Evolutionary conservation across 2,888 invertebrate genomes (phyloP).

Genomic region (Omphaloscelis lunosa): DNA sequence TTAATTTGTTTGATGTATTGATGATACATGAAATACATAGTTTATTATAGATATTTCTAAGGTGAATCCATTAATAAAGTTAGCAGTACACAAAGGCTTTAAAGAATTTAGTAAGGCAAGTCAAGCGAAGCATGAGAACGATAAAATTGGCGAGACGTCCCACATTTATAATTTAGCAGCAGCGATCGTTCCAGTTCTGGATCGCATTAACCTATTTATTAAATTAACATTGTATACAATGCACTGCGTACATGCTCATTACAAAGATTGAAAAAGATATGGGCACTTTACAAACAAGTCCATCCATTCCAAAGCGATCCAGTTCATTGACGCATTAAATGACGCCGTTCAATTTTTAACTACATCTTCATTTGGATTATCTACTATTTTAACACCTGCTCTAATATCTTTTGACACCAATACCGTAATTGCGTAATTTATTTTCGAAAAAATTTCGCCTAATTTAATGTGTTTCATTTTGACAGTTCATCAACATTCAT

Average conservation of each 20-base stretch:
- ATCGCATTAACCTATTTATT: constrained; percentile 63
- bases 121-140: constrained; percentile 60
- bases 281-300: constrained; percentile 7
- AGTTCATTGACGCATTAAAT: constrained; percentile 7
- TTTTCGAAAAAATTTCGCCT: too few relatives aligned
- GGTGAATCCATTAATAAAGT: constrained; percentile 41
- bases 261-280: constrained; percentile 14
- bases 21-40: not conserved
- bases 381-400: constrained; percentile 47
- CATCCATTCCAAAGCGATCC: constrained; percentile 14
- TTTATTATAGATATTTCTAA: not conserved
- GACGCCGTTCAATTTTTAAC: constrained; percentile 16
- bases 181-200: constrained; percentile 64
- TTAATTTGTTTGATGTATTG: not conserved
- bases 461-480: too few relatives aligned
- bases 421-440: too few relatives aligned
- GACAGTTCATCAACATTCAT: too few relatives aligned
- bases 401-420: constrained; percentile 33
- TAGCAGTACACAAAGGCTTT: constrained; percentile 55
- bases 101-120: constrained; percentile 70
- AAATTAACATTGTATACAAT: constrained; percentile 46
- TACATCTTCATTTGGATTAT: constrained; percentile 42
- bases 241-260: constrained; percentile 7
- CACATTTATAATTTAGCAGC: constrained; percentile 75
- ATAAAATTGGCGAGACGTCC: constrained; percentile 73